These are phyloP conservation scores for Athene noctua DNA, from an alignment of 2,113 vertebrate genomes.

Conservation along the genomic window DNA sequence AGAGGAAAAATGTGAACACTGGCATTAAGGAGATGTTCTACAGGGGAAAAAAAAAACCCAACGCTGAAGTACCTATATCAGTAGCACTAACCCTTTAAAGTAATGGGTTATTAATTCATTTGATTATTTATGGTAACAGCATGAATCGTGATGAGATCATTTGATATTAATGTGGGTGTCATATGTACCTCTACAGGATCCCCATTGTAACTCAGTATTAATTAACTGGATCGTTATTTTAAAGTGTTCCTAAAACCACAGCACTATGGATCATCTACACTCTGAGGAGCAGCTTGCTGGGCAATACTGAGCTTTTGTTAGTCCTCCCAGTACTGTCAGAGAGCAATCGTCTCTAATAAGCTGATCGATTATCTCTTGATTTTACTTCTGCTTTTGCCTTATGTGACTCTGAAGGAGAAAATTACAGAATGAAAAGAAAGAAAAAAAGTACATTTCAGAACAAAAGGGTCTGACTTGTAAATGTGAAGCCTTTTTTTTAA, in stretches of 20 bases:
- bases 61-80: not conserved
- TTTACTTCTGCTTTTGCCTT: not conserved
- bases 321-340: not conserved
- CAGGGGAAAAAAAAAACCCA: not conserved
- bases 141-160: not conserved
- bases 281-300: not conserved
- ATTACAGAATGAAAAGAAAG: not conserved
- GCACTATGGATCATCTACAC: not conserved
- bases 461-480: not conserved
- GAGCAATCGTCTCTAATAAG: not conserved
- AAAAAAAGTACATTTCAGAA: not conserved
- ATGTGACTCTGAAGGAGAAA: not conserved
- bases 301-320: not conserved
- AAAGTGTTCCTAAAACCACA: not conserved
- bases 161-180: not conserved
- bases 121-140: not conserved
- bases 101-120: not conserved
- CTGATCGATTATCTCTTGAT: not conserved
- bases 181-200: not conserved
- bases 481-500: not conserved
- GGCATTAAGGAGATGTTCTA: not conserved
- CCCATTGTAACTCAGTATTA: not conserved
- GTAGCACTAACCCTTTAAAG: not conserved
- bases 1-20: not conserved
- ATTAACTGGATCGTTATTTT: not conserved